These are phyloP conservation scores for Holothuria glaberrima DNA, from an alignment of 35 echinoderm and acorn worm species.

Conservation along the genomic window DNA sequence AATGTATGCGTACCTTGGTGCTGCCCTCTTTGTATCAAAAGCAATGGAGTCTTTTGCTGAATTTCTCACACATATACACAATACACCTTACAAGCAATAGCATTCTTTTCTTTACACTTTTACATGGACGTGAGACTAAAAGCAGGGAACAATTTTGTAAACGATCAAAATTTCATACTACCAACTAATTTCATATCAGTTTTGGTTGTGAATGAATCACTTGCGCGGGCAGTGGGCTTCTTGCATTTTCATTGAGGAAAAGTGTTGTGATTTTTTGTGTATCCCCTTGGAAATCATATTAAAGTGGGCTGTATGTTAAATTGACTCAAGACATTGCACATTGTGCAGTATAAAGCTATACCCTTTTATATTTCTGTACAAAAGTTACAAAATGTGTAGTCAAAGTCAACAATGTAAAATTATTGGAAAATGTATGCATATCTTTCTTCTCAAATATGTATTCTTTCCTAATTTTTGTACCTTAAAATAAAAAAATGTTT, in stretches of 20 bases:
- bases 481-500: no score
- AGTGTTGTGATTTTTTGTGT: neutral
- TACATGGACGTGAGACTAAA: neutral
- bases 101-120: constrained; percentile 37
- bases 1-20: neutral
- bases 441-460: no score
- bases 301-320: neutral
- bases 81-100: constrained; percentile 41
- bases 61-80: neutral
- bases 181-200: neutral
- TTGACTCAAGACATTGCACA: no score
- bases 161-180: constrained; percentile 6
- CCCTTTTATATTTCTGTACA: no score
- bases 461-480: no score
- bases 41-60: neutral
- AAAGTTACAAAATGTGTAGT: no score
- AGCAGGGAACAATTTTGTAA: neutral
- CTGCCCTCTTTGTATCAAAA: no score
- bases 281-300: neutral
- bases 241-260: neutral
- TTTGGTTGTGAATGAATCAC: neutral
- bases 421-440: no score
- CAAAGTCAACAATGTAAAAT: no score
- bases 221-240: neutral
- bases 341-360: no score